Evolutionary conservation across 92 coral and sea anemone genomes (phyloP).

Genomic region (Galaxea fascicularis): DNA sequence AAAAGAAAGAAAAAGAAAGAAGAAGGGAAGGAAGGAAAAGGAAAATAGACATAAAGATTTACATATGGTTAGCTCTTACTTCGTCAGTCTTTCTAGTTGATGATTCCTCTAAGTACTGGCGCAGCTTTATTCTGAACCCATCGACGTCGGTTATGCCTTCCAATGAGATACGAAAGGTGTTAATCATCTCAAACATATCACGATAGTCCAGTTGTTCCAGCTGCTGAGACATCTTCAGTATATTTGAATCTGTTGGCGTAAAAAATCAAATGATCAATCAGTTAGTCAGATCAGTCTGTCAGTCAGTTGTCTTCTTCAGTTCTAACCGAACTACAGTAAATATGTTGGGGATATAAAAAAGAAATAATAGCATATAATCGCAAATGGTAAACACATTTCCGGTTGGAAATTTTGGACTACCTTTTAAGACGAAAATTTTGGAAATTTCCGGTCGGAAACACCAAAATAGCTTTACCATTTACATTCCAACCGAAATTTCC

Average conservation of each 20-base stretch:
- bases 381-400: too few species aligned
- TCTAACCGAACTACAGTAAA: too few species aligned
- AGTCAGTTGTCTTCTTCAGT: too few species aligned
- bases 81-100: slow-evolving; percentile 7
- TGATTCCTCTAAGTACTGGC: background rate
- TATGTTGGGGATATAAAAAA: too few species aligned
- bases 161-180: background rate
- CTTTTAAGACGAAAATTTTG: too few species aligned
- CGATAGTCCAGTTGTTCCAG: background rate
- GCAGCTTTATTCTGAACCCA: background rate
- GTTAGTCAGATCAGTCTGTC: too few species aligned
- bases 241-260: background rate
- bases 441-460: too few species aligned
- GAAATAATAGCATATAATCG: too few species aligned
- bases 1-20: too few species aligned
- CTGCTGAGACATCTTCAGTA: background rate
- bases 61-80: background rate
- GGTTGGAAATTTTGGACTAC: too few species aligned
- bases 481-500: too few species aligned
- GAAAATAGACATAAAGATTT: background rate
- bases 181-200: background rate
- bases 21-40: background rate
- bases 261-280: background rate
- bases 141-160: background rate
- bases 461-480: too few species aligned